Conservation (phyloP, 2,888 invertebrate species). For the Silvanus unidentatus region DNA sequence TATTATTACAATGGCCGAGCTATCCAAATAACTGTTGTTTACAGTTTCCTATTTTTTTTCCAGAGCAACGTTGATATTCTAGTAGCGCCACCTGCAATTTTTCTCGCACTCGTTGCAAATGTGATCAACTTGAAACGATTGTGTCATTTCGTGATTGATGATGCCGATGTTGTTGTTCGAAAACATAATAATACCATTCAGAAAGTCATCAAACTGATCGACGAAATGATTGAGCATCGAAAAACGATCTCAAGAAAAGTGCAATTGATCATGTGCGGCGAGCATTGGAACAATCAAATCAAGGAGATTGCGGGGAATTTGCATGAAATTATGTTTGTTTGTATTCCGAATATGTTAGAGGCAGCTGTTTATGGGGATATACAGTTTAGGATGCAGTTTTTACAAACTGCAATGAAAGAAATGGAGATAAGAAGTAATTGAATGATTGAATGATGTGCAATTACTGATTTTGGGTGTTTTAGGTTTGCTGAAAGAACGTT, state of each 20-base stretch:
- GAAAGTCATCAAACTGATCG: constrained; percentile 45
- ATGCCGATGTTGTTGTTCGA: constrained; percentile 58
- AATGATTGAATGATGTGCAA: neutral
- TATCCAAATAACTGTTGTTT: too few relatives aligned
- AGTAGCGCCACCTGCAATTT: constrained; percentile 60
- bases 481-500: constrained; percentile 49
- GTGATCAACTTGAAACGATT: constrained; percentile 57
- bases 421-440: constrained; percentile 47
- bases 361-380: constrained; percentile 66
- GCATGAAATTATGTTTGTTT: constrained; percentile 54
- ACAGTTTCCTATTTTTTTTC: constrained; percentile 9
- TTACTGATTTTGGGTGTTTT: constrained; percentile 8
- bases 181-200: constrained; percentile 50
- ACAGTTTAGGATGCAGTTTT: constrained; percentile 46
- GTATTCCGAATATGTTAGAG: constrained; percentile 68
- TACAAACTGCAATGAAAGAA: constrained; percentile 27
- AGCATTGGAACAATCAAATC: constrained; percentile 60
- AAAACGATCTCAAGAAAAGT: constrained; percentile 45
- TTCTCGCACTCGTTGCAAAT: constrained; percentile 48
- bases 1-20: too few relatives aligned
- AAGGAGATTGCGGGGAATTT: constrained; percentile 52
- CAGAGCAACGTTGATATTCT: constrained; percentile 56
- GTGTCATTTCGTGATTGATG: constrained; percentile 64
- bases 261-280: constrained; percentile 56
- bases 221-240: constrained; percentile 46